Evolutionary conservation across 1,140 invertebrate genomes (phyloP), one percentile per base, ranked within the genome.

Genomic region (Drosophila rhopaloa): DNA sequence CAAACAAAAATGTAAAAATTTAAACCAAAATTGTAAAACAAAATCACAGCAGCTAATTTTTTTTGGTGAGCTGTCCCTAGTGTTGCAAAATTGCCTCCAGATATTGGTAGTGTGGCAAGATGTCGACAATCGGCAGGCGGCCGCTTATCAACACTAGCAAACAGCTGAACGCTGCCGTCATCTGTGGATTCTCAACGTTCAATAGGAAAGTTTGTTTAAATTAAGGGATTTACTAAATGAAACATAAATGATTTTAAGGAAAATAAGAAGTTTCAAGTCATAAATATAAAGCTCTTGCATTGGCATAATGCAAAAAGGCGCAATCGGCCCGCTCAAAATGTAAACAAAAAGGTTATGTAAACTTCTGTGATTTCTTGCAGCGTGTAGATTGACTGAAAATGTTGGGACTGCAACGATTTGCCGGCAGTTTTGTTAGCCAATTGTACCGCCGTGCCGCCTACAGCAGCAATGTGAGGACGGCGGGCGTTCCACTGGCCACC

Each of bases 331-430:
- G 27, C 43, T 35, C 14, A 89, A 83, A 75, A 80, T 80, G 84
- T 89, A 89, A 89, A 89, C 84, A 85, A 91, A 82, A 91, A 91
- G 90, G 90, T 91, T 91, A 91, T 91, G 86, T 91, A 91, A 91
- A 91, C 86, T 85, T 84, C 56, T 79, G 68, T 65, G 55, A 14
- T 57, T 37, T 76, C 53, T 89, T 89, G 58, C 84, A 89, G 84
- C 73, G 80, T 73, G 80, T 59, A 66, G 68, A 38, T 70, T 67
- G 53, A 78, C 46, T 73, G 32, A 82, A 85, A 78, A 91, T 91
- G 90, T 82, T 91, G 72, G 83, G 81, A 58, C 65, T 91, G 54
- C 86, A 91, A 63, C 79, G 90, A 38, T 89, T 89, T 51, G 66
- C 90, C 57, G 83, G 83, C 41, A 76, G 68, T 46, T 58, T 91